These are phyloP conservation scores for Cheilosia pagana DNA, from an alignment of 2,888 invertebrate genomes.

Conservation along the genomic window DNA sequence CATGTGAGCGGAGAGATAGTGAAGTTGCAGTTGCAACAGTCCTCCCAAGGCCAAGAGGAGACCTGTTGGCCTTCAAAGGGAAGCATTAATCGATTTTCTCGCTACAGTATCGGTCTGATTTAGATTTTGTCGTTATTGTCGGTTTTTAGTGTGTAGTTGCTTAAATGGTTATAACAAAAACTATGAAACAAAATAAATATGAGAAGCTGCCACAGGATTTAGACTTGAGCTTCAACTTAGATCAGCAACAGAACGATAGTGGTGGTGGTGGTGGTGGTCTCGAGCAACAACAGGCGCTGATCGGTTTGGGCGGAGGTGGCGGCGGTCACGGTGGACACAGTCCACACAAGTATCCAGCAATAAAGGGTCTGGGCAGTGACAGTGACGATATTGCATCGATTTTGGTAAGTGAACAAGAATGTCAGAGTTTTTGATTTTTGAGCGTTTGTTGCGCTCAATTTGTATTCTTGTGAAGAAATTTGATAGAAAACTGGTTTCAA, in stretches of 20 bases:
- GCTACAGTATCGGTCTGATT: neutral
- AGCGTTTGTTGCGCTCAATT: neutral
- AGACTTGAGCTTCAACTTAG: conserved; percentile 80
- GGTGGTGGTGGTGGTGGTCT: conserved; percentile 79
- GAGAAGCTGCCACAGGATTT: conserved; percentile 83
- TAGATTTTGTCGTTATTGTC: conserved; percentile 16
- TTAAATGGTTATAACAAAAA: conserved; percentile 75
- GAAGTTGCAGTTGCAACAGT: conserved; percentile 31
- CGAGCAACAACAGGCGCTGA: conserved; percentile 77
- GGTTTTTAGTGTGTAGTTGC: conserved; percentile 42
- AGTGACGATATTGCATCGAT: conserved; percentile 78
- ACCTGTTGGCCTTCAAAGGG: conserved; percentile 70
- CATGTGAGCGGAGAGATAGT: conserved; percentile 33
- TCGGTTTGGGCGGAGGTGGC: conserved; percentile 77
- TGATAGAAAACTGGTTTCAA: neutral
- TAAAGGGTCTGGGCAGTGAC: conserved; percentile 81
- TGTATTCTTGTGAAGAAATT: neutral
- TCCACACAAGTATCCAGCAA: conserved; percentile 69
- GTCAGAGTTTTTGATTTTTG: neutral
- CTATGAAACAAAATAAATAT: conserved; percentile 83
- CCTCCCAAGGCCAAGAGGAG: conserved; percentile 50
- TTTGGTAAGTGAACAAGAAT: conserved; percentile 79
- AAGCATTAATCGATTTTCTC: conserved; percentile 62
- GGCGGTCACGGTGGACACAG: conserved; percentile 77
- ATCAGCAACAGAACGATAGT: conserved; percentile 73